These are phyloP conservation scores for Phyllostomus discolor DNA, from an alignment of 2,113 vertebrate species.

Conservation along the genomic window DNA sequence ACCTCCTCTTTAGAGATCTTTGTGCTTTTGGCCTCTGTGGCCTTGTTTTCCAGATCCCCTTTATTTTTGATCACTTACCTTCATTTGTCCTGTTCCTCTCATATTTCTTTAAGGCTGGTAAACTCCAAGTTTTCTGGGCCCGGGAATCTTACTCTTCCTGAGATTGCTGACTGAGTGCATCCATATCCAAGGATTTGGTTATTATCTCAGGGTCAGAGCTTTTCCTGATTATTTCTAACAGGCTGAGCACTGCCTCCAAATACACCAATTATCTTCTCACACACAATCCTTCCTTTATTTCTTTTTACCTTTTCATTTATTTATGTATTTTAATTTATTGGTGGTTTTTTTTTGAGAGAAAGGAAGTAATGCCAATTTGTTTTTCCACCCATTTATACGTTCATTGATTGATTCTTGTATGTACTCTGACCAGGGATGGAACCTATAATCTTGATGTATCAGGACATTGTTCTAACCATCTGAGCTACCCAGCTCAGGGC, in stretches of 20 bases:
- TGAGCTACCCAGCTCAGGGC: too few species aligned
- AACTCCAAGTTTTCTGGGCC: neutral
- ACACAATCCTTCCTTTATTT: neutral
- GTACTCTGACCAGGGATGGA: too few species aligned
- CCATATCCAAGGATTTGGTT: neutral
- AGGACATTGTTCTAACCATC: too few species aligned
- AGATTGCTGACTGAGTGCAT: neutral
- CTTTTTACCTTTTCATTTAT: neutral
- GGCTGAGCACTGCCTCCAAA: neutral
- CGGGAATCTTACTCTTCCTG: neutral
- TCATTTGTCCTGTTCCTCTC: neutral
- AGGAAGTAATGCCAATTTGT: too few species aligned
- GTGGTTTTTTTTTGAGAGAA: too few species aligned
- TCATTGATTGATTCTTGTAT: too few species aligned
- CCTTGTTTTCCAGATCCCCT: neutral
- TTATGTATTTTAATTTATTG: too few species aligned
- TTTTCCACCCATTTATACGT: too few species aligned
- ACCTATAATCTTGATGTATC: too few species aligned
- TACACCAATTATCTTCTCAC: neutral
- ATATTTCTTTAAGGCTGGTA: neutral
- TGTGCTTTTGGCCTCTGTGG: neutral
- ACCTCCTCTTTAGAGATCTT: neutral
- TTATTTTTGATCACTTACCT: neutral
- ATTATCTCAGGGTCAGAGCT: neutral
- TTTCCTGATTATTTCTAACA: neutral